Evolutionary conservation across 92 coral and sea anemone species (phyloP).

Genomic region (Montipora capitata): DNA sequence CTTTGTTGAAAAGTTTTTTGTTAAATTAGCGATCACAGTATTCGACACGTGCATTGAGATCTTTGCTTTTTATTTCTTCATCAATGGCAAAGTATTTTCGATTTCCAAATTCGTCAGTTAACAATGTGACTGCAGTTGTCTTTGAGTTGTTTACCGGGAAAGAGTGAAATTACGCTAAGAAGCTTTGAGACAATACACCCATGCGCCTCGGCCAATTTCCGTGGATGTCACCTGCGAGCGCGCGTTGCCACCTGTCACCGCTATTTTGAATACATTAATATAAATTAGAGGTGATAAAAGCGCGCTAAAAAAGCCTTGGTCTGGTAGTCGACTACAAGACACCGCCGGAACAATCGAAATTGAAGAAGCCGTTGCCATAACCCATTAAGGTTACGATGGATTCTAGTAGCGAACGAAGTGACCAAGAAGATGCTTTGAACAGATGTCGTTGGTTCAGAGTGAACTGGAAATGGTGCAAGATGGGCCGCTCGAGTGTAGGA

Average conservation of each 20-base stretch:
- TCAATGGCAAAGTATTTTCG: background rate
- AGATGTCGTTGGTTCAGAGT: constrained; percentile 53
- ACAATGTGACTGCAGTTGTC: background rate
- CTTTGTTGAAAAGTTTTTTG: no score
- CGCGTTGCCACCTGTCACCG: constrained; percentile 38
- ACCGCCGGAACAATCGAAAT: background rate
- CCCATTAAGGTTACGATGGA: background rate
- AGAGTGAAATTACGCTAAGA: background rate
- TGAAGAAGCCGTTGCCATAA: no score
- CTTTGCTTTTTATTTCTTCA: background rate
- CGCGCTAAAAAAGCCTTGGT: background rate
- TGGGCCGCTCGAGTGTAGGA: constrained; percentile 39
- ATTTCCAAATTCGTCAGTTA: background rate
- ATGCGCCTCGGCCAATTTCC: background rate
- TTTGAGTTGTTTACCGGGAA: background rate
- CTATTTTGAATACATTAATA: constrained; percentile 41
- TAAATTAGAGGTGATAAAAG: constrained; percentile 26
- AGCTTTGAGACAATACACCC: no score
- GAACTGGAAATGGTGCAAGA: constrained; percentile 56
- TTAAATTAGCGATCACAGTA: no score
- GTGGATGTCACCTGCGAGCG: constrained; percentile 29
- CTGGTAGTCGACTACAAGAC: constrained; percentile 19
- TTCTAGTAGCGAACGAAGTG: constrained; percentile 21
- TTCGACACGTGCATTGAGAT: no score
- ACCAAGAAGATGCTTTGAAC: constrained; percentile 38